Conservation (phyloP, 2,113 vertebrate species). For the Stegostoma tigrinum region DNA sequence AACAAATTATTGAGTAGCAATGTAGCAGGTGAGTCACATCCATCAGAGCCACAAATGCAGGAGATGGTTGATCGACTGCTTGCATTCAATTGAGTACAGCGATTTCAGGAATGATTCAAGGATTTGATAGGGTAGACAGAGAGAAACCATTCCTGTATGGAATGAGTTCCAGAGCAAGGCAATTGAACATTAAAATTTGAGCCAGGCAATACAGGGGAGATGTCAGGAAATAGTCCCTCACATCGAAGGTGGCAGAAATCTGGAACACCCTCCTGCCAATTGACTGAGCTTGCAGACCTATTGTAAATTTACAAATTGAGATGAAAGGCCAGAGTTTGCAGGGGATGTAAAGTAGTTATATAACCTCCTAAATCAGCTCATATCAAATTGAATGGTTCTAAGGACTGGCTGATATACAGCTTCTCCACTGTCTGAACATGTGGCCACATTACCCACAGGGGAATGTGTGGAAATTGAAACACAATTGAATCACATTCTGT, state of each 20-base stretch:
- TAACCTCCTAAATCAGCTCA: background rate
- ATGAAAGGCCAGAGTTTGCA: background rate
- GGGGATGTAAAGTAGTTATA: background rate
- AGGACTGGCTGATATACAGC: background rate
- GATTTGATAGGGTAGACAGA: background rate
- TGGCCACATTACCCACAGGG: background rate
- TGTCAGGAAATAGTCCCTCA: background rate
- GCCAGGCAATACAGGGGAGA: background rate
- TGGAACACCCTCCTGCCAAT: background rate
- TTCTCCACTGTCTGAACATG: background rate
- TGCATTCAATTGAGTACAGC: background rate
- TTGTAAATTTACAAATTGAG: background rate
- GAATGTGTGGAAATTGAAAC: background rate
- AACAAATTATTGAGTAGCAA: background rate
- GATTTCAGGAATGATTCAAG: background rate
- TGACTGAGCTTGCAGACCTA: too few relatives aligned
- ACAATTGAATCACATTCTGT: too few relatives aligned
- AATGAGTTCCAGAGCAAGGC: background rate
- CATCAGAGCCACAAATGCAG: background rate
- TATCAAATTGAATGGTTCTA: background rate
- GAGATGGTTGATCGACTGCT: background rate
- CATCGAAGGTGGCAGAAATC: background rate
- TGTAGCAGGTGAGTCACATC: background rate
- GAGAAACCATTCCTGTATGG: background rate
- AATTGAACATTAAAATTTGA: background rate